Evolutionary conservation across 2,888 invertebrate species (phyloP), one percentile per base, ranked within the genome.

Genomic region (Pherbina coryleti): DNA sequence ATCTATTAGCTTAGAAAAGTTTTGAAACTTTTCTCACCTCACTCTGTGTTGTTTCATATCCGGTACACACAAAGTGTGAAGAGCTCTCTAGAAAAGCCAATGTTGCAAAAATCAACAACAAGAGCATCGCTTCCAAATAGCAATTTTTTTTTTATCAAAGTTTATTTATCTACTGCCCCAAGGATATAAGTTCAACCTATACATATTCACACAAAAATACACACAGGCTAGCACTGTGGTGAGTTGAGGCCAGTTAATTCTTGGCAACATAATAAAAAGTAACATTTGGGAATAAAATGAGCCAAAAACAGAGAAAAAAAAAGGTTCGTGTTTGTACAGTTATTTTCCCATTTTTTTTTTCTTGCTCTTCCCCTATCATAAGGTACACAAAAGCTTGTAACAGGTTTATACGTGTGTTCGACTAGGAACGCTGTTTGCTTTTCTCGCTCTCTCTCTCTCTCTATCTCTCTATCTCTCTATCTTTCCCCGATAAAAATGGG

Each of bases 151-250:
- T 22, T 69, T 51, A 51, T 69, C 69, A 69, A 69, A 69, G 69
- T 69, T 22, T 19, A 69, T 69, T 69, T 51, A 69, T 69, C 69
- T 69, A 25, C 25, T 51, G 25, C 69, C 69, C 69, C 25, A 51
- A 69, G 69, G 51, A 51, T 25, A 51, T 69, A 25, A 28, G 28
- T 51, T 49, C 25, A 51, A 37, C n/a, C 11, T 11, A 17, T 62
- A n/a, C n/a, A 34, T 22, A 34, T 34, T 7, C 19, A 31, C 11
- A n/a, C 5, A 22, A 3, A 25, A 14, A 19, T 22, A 19, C 25
- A 60, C n/a, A 44, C 22, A 37, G n/a, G 11, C 34, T 19, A n/a
- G n/a, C n/a, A 3, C 14, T 34, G 34, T 17, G 66, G 7, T 22
- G 67, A 9, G 37, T 37, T 22, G 11, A 8, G 19, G 9, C 34